Percentiles rank a stretch among this genome's conserved stretches.
phyloP scores from a whole-genome alignment of 2,113 vertebrate genomes.

The Cairina moschata region DNA sequence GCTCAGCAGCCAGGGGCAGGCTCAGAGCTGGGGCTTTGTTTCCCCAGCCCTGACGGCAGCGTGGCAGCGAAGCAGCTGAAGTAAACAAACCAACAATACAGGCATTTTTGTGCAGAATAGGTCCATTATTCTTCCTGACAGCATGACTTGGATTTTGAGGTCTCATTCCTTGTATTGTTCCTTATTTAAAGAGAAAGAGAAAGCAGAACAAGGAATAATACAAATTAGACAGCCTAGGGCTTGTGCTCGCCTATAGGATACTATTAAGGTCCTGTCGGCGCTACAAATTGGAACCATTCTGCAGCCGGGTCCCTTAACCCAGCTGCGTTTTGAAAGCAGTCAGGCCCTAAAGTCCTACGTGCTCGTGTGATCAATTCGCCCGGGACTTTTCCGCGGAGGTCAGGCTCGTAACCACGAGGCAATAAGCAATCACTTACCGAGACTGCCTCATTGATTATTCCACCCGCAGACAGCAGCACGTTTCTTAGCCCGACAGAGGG shows the following conservation, averaged over 20 bases:
- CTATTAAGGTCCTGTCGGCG: neutral
- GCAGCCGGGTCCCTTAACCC: neutral
- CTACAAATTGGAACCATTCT: constrained; percentile 46
- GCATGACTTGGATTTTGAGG: constrained; percentile 64
- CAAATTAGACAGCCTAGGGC: constrained; percentile 24
- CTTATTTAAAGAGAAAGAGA: constrained; percentile 63
- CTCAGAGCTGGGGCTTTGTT: constrained; percentile 60
- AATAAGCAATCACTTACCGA: neutral
- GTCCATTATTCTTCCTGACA: constrained; percentile 72
- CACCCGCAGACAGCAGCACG: neutral
- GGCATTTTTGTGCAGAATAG: constrained; percentile 73
- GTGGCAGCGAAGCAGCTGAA: constrained; percentile 66
- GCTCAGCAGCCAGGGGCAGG: neutral
- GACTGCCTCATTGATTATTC: neutral
- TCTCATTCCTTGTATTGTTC: constrained; percentile 65
- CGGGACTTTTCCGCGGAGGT: neutral
- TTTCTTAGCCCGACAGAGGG: neutral
- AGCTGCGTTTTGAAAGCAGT: constrained; percentile 16
- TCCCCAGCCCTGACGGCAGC: constrained; percentile 54
- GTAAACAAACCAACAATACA: constrained; percentile 78
- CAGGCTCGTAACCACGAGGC: neutral
- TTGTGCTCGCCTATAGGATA: constrained; percentile 23
- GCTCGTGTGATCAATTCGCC: neutral
- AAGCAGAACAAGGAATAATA: constrained; percentile 24
- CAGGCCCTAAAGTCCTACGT: accelerated